These are phyloP conservation scores for Cheilosia grossa DNA, from an alignment of 2,888 invertebrate species.

Conservation along the genomic window DNA sequence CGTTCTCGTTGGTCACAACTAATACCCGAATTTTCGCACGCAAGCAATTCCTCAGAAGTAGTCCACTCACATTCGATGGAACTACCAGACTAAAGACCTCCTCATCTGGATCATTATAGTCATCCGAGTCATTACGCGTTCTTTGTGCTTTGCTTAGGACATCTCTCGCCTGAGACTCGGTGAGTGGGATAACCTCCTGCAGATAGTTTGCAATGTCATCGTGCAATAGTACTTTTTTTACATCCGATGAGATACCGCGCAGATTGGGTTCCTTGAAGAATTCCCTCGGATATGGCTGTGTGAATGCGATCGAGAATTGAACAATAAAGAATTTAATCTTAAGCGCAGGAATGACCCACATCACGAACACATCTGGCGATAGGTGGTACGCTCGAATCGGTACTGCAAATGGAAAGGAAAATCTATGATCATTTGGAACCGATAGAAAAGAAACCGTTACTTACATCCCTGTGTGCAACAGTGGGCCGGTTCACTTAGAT, in stretches of 20 bases:
- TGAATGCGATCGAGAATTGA: slow-evolving; percentile 80
- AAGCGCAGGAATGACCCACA: slow-evolving; percentile 80
- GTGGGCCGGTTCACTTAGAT: slow-evolving; percentile 80
- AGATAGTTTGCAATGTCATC: slow-evolving; percentile 47
- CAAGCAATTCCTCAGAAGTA: slow-evolving; percentile 80
- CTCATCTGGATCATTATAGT: slow-evolving; percentile 77
- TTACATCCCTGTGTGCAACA: slow-evolving; percentile 83
- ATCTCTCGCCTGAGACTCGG: slow-evolving; percentile 74
- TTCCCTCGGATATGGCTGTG: slow-evolving; percentile 79
- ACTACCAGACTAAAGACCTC: slow-evolving; percentile 81
- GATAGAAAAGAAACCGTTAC: slow-evolving; percentile 62
- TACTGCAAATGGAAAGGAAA: slow-evolving; percentile 26
- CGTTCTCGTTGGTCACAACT: slow-evolving; percentile 81
- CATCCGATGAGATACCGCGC: slow-evolving; percentile 77
- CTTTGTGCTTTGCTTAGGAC: slow-evolving; percentile 79
- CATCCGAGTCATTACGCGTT: slow-evolving; percentile 77
- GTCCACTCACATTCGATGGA: slow-evolving; percentile 81
- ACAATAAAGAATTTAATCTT: slow-evolving; percentile 80
- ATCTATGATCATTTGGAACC: not conserved
- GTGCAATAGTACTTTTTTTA: not conserved
- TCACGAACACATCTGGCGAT: slow-evolving; percentile 79
- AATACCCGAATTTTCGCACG: slow-evolving; percentile 81
- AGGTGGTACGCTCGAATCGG: slow-evolving; percentile 60
- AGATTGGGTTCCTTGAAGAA: slow-evolving; percentile 73
- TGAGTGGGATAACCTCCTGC: slow-evolving; percentile 76